Base-by-base conservation (phyloP, 2,113 vertebrate genomes). In the Rutilus rutilus region DNA sequence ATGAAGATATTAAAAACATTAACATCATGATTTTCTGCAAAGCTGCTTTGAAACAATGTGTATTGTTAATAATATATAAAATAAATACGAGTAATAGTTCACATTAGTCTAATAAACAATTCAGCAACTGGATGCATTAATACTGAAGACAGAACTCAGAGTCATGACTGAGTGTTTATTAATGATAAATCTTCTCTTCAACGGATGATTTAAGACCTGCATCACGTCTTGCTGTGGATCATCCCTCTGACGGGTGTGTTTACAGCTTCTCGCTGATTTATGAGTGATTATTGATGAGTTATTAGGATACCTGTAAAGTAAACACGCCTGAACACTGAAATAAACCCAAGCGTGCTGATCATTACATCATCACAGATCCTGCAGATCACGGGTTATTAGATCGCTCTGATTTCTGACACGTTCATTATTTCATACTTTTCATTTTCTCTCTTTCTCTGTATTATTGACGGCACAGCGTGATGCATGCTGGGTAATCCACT, bases 401-500 rank as follows among this genome's bases (percentile, higher is more conserved):
- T 8, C 36, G 0, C 1, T 10, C 33, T 15, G 15, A 33, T 17
- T 52, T 77, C 25, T 33, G 47, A 77, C 74, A 23, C 74, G 30
- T 12, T 47, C 23, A 50, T 50, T 50, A 42, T 42, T 42, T 42
- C 39, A 39, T 39, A 7, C 47, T 47, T 14, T 47, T 47, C 45
- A 25, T 75, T 39, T 42, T 21, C 50, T 77, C 74, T 33, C 45
- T 15, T 33, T 77, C 25, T 77, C 47, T 23, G 75, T 54, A 21
- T 54, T 57, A 50, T 10, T 57, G 75, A 77, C 17, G 17, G 75
- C 75, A 19, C 7, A 27, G 50, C 1, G 75, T 33, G 75, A 57
- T 33, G 75, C 75, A 77, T 57, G 25, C 50, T 77, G 75, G 75
- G 25, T 77, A 77, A 77, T 77, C 75, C 75, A 7, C 19, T 21